Percentiles rank a stretch among this genome's conserved stretches.
These are phyloP conservation scores for Tipula helvola DNA, from an alignment of 2,888 invertebrate species.

Conservation along the genomic window DNA sequence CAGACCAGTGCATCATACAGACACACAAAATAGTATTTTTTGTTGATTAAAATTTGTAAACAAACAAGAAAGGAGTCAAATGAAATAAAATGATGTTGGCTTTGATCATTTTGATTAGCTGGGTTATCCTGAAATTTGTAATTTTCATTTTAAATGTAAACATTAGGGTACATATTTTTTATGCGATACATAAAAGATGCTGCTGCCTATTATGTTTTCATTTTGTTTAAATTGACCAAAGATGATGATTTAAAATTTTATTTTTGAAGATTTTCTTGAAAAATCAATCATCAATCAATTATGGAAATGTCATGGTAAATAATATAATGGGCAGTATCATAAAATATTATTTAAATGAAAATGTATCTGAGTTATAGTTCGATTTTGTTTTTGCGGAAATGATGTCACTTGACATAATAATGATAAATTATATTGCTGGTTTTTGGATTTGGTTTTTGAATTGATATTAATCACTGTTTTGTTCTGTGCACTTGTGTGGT, in stretches of 20 bases:
- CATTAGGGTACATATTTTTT: background rate
- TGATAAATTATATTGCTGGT: background rate
- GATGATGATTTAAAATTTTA: background rate
- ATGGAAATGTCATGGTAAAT: background rate
- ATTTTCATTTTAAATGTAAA: background rate
- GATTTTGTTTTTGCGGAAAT: background rate
- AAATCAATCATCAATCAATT: background rate
- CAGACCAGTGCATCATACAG: background rate
- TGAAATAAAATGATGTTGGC: background rate
- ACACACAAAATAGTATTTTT: background rate
- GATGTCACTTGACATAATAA: background rate
- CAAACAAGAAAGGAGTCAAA: background rate
- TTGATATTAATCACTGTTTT: background rate
- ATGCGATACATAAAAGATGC: background rate
- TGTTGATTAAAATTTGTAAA: background rate
- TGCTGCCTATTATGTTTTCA: background rate
- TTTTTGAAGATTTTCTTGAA: background rate
- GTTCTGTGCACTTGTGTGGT: background rate
- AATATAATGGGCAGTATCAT: background rate
- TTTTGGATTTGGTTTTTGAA: background rate
- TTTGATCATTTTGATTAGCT: background rate
- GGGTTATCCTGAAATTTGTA: background rate
- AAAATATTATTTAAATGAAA: background rate
- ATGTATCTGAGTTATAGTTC: background rate
- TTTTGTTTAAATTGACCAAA: background rate